Evolutionary conservation across 1,140 invertebrate species (phyloP).

Genomic region (Drosophila arizonae): DNA sequence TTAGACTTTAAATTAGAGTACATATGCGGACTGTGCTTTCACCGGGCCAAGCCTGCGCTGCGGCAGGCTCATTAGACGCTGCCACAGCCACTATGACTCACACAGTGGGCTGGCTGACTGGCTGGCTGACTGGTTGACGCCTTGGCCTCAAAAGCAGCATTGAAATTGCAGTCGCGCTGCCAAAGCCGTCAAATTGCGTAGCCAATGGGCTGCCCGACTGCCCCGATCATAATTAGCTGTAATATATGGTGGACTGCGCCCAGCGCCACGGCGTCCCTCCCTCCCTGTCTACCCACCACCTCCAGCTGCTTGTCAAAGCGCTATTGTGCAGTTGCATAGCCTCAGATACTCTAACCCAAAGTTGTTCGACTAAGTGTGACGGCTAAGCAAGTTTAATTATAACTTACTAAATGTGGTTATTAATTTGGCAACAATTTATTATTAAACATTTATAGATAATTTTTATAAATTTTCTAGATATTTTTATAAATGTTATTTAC

Average conservation of each 20-base stretch:
- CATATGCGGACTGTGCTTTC: constrained; percentile 61
- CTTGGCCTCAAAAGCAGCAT: constrained; percentile 61
- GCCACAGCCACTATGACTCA: constrained; percentile 54
- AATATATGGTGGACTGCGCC: constrained; percentile 60
- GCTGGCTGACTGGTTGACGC: constrained; percentile 44
- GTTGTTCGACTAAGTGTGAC: not conserved
- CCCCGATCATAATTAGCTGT: constrained; percentile 66
- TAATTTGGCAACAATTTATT: not conserved
- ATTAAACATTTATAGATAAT: not conserved
- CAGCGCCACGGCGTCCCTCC: not conserved
- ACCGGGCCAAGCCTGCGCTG: constrained; percentile 47
- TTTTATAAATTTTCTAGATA: too few relatives aligned
- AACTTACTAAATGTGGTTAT: not conserved
- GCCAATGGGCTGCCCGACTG: constrained; percentile 46
- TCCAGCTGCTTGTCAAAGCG: constrained; percentile 2
- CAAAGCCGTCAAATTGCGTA: constrained; percentile 64
- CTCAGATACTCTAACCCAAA: constrained; percentile 4
- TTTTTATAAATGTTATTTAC: too few relatives aligned
- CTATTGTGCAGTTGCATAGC: constrained; percentile 18
- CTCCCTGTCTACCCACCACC: not conserved
- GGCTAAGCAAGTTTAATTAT: too few relatives aligned
- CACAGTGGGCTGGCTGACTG: constrained; percentile 54
- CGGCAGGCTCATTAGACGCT: constrained; percentile 64
- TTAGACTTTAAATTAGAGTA: constrained; percentile 59
- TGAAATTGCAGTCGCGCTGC: constrained; percentile 54